Conservation (phyloP, 2,888 invertebrate species). For the Meiosimyza platycephala region DNA sequence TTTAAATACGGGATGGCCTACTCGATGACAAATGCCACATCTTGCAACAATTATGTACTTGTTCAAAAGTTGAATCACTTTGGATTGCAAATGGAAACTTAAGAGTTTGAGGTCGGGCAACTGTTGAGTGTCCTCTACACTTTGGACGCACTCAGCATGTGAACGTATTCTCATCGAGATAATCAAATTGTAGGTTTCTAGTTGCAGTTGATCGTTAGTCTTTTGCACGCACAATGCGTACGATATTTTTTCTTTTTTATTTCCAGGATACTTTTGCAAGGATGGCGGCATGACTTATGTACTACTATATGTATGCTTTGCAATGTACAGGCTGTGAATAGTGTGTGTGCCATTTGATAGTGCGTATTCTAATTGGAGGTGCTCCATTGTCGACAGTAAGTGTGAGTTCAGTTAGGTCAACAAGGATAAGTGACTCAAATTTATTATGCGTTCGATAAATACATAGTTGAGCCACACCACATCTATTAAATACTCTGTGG, state of each 20-base stretch:
- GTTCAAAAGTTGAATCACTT: neutral
- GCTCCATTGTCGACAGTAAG: neutral
- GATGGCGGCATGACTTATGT: neutral
- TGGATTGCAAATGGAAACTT: neutral
- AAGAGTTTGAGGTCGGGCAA: neutral
- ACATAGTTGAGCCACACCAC: slow-evolving; percentile 53
- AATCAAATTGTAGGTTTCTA: slow-evolving; percentile 62
- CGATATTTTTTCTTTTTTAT: too few species aligned
- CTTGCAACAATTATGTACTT: slow-evolving; percentile 41
- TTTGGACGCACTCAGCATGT: slow-evolving; percentile 47
- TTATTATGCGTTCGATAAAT: slow-evolving; percentile 59
- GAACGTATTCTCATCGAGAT: slow-evolving; percentile 59
- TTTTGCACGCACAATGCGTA: slow-evolving; percentile 6
- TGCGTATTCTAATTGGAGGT: slow-evolving; percentile 15
- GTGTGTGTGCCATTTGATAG: neutral
- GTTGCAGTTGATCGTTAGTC: slow-evolving; percentile 18
- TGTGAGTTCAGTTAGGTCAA: neutral
- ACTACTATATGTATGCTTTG: slow-evolving; percentile 30
- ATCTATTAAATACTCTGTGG: slow-evolving; percentile 52
- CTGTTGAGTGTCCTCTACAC: neutral
- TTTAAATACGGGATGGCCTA: slow-evolving; percentile 53
- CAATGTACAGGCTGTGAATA: neutral
- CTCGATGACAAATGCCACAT: slow-evolving; percentile 55
- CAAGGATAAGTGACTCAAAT: slow-evolving; percentile 40
- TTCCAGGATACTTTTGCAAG: too few species aligned